phyloP scores from a whole-genome alignment of 2,888 invertebrate genomes.

The Andrena flavipes region DNA sequence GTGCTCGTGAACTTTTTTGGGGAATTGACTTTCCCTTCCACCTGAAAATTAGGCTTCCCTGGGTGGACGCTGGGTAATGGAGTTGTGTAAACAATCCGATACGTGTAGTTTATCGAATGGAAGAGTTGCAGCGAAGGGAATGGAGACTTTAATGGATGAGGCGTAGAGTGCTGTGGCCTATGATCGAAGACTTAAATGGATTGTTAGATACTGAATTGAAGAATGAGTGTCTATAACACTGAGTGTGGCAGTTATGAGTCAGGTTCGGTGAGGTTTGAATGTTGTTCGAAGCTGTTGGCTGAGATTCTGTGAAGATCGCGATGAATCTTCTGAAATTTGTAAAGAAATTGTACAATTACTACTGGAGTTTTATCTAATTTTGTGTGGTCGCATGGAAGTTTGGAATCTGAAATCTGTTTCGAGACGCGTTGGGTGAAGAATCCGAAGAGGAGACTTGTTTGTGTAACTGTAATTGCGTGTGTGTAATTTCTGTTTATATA shows the following conservation, averaged over 20 bases:
- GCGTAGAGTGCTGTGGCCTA: too few relatives aligned
- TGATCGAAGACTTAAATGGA: too few relatives aligned
- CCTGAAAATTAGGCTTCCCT: background rate
- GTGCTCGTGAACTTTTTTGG: background rate
- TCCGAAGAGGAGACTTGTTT: background rate
- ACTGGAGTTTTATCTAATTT: too few relatives aligned
- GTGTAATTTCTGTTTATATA: slow-evolving; percentile 26
- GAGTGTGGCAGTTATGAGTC: too few relatives aligned
- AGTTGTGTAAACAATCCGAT: background rate
- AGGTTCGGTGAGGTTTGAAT: too few relatives aligned
- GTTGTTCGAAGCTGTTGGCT: too few relatives aligned
- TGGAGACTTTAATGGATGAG: background rate
- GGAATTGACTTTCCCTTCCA: background rate
- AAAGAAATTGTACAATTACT: too few relatives aligned
- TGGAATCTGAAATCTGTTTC: background rate
- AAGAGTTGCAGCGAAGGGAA: too few relatives aligned
- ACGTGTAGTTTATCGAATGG: background rate
- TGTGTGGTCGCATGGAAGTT: background rate
- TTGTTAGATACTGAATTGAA: too few relatives aligned
- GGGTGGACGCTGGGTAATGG: background rate
- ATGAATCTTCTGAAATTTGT: too few relatives aligned
- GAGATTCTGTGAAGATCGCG: too few relatives aligned
- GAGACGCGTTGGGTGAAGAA: background rate
- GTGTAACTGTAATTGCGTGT: slow-evolving; percentile 22
- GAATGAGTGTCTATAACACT: too few relatives aligned